A percentile compares a stretch with the other conserved stretches of the same genome.
Evolutionary conservation across 2,113 vertebrate genomes (phyloP).

Genomic region (Ondatra zibethicus): DNA sequence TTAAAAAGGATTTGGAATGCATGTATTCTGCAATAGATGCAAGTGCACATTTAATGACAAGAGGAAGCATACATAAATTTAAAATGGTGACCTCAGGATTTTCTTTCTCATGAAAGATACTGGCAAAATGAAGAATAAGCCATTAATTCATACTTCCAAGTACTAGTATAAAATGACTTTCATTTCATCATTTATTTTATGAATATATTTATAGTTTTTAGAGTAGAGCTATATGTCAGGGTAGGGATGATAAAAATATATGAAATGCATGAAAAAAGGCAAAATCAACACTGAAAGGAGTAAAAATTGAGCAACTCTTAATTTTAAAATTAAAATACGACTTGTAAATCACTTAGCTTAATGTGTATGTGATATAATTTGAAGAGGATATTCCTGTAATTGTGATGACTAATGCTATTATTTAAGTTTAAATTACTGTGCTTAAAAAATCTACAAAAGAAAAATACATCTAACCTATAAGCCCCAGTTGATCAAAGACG

Average conservation of each 20-base stretch:
- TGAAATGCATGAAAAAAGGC: background rate
- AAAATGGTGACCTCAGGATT: background rate
- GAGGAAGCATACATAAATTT: background rate
- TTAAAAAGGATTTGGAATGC: background rate
- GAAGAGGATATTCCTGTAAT: background rate
- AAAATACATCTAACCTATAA: background rate
- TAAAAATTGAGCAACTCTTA: background rate
- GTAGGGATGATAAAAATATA: background rate
- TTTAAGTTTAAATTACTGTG: background rate
- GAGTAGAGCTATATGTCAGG: background rate
- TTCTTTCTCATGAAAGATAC: slow-evolving; percentile 13
- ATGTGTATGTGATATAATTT: background rate
- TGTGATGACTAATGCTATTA: background rate
- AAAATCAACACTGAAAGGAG: background rate
- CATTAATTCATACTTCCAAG: background rate
- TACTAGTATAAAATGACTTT: background rate
- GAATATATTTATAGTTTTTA: background rate
- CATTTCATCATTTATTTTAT: background rate
- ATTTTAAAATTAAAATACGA: background rate
- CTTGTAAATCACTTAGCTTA: background rate
- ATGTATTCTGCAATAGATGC: background rate
- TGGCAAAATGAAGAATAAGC: background rate
- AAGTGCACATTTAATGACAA: background rate
- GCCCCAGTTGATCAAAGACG: background rate
- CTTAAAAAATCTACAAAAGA: background rate